Evolutionary conservation across 2,113 vertebrate genomes (phyloP), one percentile per base, ranked within the genome.

Genomic region (Microcebus ravelobensis): DNA sequence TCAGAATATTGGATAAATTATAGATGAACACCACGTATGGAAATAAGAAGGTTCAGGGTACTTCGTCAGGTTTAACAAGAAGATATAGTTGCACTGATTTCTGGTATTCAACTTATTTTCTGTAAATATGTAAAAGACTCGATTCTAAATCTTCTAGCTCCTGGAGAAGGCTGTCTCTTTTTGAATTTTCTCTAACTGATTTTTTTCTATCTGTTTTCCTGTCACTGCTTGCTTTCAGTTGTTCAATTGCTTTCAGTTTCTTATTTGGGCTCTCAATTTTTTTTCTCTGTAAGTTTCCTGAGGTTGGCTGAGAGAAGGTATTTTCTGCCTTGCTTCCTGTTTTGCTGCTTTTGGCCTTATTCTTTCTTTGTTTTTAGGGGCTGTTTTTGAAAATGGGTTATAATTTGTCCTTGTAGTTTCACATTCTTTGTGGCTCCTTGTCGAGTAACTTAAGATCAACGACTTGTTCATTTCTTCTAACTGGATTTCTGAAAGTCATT

Each of bases 381-480:
- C 48, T 73, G 10, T 55, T 85, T 85, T 48, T 27, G 55, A 34
- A 63, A 63, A 65, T 1, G 13, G 36, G 10, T 71, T 45, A 5
- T 31, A 13, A n/a, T 45, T 20, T 71, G n/a, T 31, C 2, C 9
- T n/a, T 63, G 10, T 82, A 48, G 31, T 39, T 90, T 73, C 45
- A 27, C 1, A 3, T 6, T 90, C 67, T 57, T 23, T 36, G 29
- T 4, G 55, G 36, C 27, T 73, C 29, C 55, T 83, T 17, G 17
- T 96, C 21, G 5, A 8, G 42, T 11, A 99, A 98, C 97, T 98
- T 99, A 97, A 98, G 96, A 97, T 97, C 98, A 0, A 98, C 80
- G 0, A 94, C 97, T 0, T 99, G 99, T 77, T 99, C 99, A 97
- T 99, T 98, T 79, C 99, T 76, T 48, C 15, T 48, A 77, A 50